A percentile compares a stretch with the other conserved stretches of the same genome.
Conservation (phyloP, 2,888 invertebrate species). For the Pegoplata infirma region DNA sequence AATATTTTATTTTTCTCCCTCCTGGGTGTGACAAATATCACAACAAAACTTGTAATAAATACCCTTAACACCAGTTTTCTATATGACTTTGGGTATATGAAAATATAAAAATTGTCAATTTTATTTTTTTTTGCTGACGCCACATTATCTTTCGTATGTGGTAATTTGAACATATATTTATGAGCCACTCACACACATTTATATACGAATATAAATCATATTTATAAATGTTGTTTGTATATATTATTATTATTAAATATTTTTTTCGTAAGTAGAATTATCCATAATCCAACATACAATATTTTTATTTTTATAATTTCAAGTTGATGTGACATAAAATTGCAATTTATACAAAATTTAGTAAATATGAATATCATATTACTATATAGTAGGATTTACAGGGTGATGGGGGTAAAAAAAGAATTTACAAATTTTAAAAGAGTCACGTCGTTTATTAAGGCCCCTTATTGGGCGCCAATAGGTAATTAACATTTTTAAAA, state of each 20-base stretch:
- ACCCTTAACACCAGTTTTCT: not conserved
- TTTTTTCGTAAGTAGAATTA: not conserved
- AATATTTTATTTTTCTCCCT: not conserved
- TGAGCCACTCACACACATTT: not conserved
- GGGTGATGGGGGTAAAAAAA: no score
- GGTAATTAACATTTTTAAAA: no score
- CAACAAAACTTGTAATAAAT: not conserved
- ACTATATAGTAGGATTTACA: no score
- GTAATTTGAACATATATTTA: not conserved
- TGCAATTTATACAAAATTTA: constrained; percentile 30
- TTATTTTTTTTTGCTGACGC: not conserved
- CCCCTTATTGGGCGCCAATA: no score
- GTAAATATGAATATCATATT: not conserved
- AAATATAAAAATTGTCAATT: not conserved
- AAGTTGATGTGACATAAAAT: constrained; percentile 51
- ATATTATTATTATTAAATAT: not conserved
- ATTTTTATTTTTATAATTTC: constrained; percentile 18
- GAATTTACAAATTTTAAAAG: no score
- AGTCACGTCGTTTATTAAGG: no score
- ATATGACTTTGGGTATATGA: not conserved
- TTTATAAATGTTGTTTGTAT: not conserved
- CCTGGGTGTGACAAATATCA: not conserved
- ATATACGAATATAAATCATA: not conserved
- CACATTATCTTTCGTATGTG: not conserved
- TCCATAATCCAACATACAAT: constrained; percentile 16